Evolutionary conservation across 2,113 vertebrate species (phyloP), one percentile per base, ranked within the genome.

Genomic region (human): DNA sequence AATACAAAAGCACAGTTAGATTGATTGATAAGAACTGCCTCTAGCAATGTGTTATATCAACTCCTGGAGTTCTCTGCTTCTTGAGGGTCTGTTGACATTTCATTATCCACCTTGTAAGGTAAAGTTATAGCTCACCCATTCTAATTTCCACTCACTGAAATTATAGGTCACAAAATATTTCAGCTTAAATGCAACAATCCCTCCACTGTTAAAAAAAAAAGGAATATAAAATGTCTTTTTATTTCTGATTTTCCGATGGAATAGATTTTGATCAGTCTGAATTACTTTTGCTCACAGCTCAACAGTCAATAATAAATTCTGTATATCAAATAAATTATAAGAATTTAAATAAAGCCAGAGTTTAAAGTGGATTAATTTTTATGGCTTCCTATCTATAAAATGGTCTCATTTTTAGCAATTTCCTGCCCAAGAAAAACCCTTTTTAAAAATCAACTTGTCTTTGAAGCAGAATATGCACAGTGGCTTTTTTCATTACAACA

Each of bases 281-380:
- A 82, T 88, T 38, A 90, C 81, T 97, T 93, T 93, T 81, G 40
- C 81, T 93, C 72, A 43, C n/a, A 82, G 12, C 52, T 86, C 48
- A 75, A 55, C 48, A 97, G 89, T 97, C 92, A 94, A 89, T 90
- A 95, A 96, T 90, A 97, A 97, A 91, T 94, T 94, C 86, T 85
- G 17, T 64, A 93, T 83, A 10, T 72, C 72, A 94, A 57, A 97
- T 82, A 93, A 87, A 78, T 89, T 86, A 94, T 3, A 95, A 72
- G 95, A 86, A 89, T 96, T 94, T 96, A 93, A 89, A 97, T 86
- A 95, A 94, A 97, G 45, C 14, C 73, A 57, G 52, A 35, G 23
- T 73, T 97, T 92, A 96, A 96, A 97, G 78, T 88, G 20, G 45
- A 87, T 75, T 97, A 91, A 73, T 93, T 97, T 97, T 94, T 84